Base-by-base conservation (phyloP, 2,797 vertebrate species). In the Strix occidentalis region DNA sequence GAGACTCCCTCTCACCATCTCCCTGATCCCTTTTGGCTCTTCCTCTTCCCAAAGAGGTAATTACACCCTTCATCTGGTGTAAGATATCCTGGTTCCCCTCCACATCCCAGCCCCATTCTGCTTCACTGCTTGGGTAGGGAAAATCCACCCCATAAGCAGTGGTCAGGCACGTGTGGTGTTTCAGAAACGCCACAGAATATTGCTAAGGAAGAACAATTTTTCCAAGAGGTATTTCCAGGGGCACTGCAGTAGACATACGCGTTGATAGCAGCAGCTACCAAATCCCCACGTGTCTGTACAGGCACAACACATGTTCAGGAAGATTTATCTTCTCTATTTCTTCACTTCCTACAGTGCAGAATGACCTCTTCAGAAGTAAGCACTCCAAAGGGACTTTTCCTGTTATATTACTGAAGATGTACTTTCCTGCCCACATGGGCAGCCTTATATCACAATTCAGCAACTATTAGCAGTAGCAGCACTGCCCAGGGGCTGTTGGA, bases 291-390 rank as follows among this genome's bases (percentile, higher is more conserved):
- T 84, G 46, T 58, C 83, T 81, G 46, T 31, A 82, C 51, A 82
- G n/a, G 45, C 33, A 10, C 66, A 82, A 60, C 15, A 11, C 20
- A n/a, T 10, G 24, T 33, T 68, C 83, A 80, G 53, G 70, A 82
- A 90, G 51, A 90, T 80, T 89, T 85, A 77, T 74, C 60, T 87
- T 71, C 41, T 70, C 56, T 66, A 18, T 77, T 90, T 84, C 78
- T 89, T 94, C 84, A 66, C 26, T 72, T 84, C 58, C 74, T 72
- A 31, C 16, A 28, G 33, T 53, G n/a, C 25, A 87, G 70, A 86
- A 90, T 28, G 58, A 77, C 60, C 74, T 89, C 90, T 77, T 95
- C 83, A 90, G 74, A 91, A 95, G 76, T 39, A 79, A 88, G 41
- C 68, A 53, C 63, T 93, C 93, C 75, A 46, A 68, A 80, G 88